Evolutionary conservation across 2,888 invertebrate genomes (phyloP), one percentile per base, ranked within the genome.

Genomic region (Tethea ocularis): DNA sequence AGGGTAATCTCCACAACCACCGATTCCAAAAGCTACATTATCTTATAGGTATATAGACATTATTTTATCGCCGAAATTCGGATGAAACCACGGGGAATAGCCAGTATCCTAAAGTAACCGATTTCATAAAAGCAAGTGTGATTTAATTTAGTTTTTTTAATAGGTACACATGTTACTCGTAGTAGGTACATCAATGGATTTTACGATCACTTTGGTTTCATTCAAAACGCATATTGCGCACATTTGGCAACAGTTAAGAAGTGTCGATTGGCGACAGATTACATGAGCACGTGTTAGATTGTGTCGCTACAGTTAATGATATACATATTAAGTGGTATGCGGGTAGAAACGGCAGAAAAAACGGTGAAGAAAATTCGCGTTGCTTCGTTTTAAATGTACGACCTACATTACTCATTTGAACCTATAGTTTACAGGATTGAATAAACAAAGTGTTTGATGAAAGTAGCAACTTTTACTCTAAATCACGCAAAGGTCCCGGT

Each of bases 261-360:
- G 46, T 46, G 46, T 10, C 46, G 46, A 46, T 46, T 46, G 46
- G 20, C 41, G 7, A 17, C 20, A 20, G 46, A 46, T 46, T 20
- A 20, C 10, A 46, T 46, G 7, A 46, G 46, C 46, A 46, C 46
- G 46, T 46, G 46, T 46, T 46, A 10, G 20, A 20, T 46, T 41
- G n/a, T n/a, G 41, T 41, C 41, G 41, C 41, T n/a, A 17, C 41
- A n/a, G 17, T 41, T 46, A 46, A 46, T 46, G 7, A 46, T 46
- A 10, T 46, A 46, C 41, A 41, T 41, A 17, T 46, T 46, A 41
- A 38, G 41, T 46, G 46, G 46, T 20, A 46, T 46, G 46, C 46
- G 46, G 46, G 46, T 20, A 2, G 38, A 38, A 46, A 46, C 46
- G 46, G 46, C n/a, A 36, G 2, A 41, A 46, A 20, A 20, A 20